Percentiles rank a stretch among this genome's conserved stretches.
Conservation (phyloP, 1,140 invertebrate species). For the Leptinotarsa undecemlineata region DNA sequence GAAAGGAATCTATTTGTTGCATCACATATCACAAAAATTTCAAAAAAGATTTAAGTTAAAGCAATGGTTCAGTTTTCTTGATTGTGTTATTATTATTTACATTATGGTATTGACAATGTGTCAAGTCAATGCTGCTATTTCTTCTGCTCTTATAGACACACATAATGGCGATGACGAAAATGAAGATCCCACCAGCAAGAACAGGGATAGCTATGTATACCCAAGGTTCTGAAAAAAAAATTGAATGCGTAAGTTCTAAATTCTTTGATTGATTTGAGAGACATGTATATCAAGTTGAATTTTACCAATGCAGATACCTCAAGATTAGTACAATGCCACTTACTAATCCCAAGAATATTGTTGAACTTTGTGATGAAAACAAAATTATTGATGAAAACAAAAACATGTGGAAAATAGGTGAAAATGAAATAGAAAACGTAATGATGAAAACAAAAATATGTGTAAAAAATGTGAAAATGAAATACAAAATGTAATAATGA, state of each 20-base stretch:
- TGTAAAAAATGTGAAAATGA: too few species aligned
- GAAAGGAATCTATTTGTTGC: conserved; percentile 7
- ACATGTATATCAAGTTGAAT: too few species aligned
- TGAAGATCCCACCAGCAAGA: conserved; percentile 18
- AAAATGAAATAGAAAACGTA: too few species aligned
- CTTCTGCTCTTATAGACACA: conserved; percentile 33
- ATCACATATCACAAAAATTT: conserved; percentile 13
- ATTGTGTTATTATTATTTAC: conserved; percentile 40
- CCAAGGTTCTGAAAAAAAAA: conserved; percentile 23
- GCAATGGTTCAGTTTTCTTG: conserved; percentile 30
- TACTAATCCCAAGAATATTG: too few species aligned
- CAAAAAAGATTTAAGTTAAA: conserved; percentile 1
- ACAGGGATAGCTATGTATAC: conserved; percentile 21
- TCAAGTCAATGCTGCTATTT: conserved; percentile 34
- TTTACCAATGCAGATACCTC: too few species aligned
- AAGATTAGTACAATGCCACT: too few species aligned
- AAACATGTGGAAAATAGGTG: too few species aligned
- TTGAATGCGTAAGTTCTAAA: not conserved
- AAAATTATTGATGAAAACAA: too few species aligned
- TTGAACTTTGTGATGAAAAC: too few species aligned
- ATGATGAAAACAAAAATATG: too few species aligned
- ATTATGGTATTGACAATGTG: conserved; percentile 30
- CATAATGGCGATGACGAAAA: not conserved
- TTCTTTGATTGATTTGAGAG: too few species aligned
- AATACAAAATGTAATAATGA: too few species aligned